Base-by-base conservation (phyloP, 2,113 vertebrate genomes). In the Mobula birostris region DNA sequence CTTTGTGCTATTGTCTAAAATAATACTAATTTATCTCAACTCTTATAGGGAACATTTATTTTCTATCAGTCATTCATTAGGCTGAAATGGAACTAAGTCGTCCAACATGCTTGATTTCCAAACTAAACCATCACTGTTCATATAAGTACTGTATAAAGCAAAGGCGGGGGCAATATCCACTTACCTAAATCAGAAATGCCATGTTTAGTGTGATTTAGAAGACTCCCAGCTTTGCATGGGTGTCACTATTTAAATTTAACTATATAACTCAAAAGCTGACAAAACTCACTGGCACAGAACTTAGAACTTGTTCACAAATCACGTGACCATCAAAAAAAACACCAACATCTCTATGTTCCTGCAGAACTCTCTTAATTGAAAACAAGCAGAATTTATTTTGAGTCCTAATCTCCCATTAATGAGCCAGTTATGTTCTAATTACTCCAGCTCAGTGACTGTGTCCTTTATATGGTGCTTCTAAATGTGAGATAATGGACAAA, bases 11-110 rank as follows among this genome's bases (percentile, higher is more conserved):
- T 56, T 56, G 21, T 24, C 56, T 87, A 56, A 87, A n/a, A 87
- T 61, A 61, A 87, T 87, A 61, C 83, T 87, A n/a, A 87, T 61
- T 87, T 87, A 24, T 87, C 24, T 87, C 48, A 87, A 61, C 19
- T 87, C 58, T 63, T 87, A 27, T 61, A 27, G 82, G 32, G 78
- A 85, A 87, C 27, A n/a, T 29, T 4, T 87, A 2, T 36, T 79
- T 83, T 56, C 48, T 8, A 24, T 56, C 17, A 7, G 40, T 8
- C 40, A 56, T 83, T 48, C 7, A 19, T 83, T 24, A 24, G 80
- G 48, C 48, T 63, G 29, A 61, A 0, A 87, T 15, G 14, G 2
- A 27, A 8, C 0, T 5, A 29, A 29, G 61, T 1, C 56, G 24
- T 24, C 24, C 48, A 85, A 85, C 1, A 58, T 63, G 56, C 11